Percentiles rank a stretch among this genome's conserved stretches.
phyloP scores from a whole-genome alignment of 2,113 vertebrate species.

The Oreochromis tanganicae region DNA sequence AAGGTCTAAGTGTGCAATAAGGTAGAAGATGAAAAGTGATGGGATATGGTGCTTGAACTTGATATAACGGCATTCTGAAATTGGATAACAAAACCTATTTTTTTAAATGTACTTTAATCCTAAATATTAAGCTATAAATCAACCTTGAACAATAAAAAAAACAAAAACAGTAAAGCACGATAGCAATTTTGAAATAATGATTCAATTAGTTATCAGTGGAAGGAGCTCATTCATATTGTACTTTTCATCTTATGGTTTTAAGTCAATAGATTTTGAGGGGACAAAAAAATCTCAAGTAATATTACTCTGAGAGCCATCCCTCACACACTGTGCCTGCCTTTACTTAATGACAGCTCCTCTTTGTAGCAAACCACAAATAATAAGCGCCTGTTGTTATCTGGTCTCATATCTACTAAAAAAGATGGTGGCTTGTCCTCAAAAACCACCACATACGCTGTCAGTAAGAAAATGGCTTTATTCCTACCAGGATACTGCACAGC shows the following conservation, averaged over 20 bases:
- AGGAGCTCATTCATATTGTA: background rate
- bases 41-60: background rate
- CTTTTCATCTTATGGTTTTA: background rate
- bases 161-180: background rate
- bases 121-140: background rate
- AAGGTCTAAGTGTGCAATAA: background rate
- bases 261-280: background rate
- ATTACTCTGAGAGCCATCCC: background rate
- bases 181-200: background rate
- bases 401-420: background rate
- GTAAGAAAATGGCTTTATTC: background rate
- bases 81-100: background rate
- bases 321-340: background rate
- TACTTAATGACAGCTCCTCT: background rate
- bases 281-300: background rate
- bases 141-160: background rate
- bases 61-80: background rate
- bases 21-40: background rate
- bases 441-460: background rate
- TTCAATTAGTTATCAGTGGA: background rate
- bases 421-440: background rate
- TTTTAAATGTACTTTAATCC: background rate
- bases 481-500: background rate
- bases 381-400: background rate
- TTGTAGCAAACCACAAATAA: background rate